Evolutionary conservation across 2,797 vertebrate species (phyloP), one percentile per base, ranked within the genome.

Genomic region (Rhynchotus rufescens): DNA sequence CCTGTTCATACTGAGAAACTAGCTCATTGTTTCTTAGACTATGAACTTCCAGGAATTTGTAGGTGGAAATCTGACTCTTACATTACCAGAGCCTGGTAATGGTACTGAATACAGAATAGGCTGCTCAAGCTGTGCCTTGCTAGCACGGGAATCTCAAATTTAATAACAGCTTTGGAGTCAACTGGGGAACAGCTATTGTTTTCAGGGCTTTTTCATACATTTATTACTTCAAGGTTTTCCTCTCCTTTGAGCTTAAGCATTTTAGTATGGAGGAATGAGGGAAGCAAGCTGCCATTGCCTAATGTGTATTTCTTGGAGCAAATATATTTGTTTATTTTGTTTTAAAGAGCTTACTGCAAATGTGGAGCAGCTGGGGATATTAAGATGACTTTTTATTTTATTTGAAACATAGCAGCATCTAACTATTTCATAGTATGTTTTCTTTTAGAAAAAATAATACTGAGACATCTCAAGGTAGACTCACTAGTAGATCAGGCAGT

Each of bases 301-400:
- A 80, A 78, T 90, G 65, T 1, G 0, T 88, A 22, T 90, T 88
- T 91, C 86, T 92, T 86, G 76, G 66, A 92, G 81, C 51, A 85
- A 93, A 92, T 13, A 25, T 15, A 21, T 68, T 72, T 59, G 73
- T 78, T 93, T 91, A 10, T 84, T 96, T 94, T 94, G 69, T 87
- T 92, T 90, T 47, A 88, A 86, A 86, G 34, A 66, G 66, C 66
- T 92, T 88, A 36, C 34, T 92, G 59, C 47, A 92, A 92, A 94
- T 93, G 59, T 32, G 52, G 69, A 93, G 60, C 94, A 96, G 91
- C 91, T 96, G 96, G 88, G 89, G 66, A n/a, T 83, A 88, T 84
- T 80, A 79, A 42, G 66, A 61, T 80, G n/a, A 42, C 22, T 81
- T 45, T 57, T 59, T 23, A 25, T 6, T 42, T 90, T 92, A 38